Conservation (phyloP, 2,888 invertebrate species). For the Drosophila borealis region DNA sequence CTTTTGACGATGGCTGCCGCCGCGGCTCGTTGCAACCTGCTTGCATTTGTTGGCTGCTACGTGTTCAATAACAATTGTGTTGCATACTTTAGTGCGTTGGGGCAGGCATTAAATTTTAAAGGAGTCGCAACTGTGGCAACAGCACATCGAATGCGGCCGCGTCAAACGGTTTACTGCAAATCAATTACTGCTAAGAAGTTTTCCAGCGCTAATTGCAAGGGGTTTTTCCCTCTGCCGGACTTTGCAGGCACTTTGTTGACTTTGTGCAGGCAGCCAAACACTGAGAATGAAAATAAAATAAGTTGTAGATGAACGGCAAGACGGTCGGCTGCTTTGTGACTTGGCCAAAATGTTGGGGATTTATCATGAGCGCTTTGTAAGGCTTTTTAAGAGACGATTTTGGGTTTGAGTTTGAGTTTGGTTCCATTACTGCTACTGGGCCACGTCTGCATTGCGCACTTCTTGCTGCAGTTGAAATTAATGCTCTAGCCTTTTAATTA, state of each 20-base stretch:
- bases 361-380: constrained; percentile 66
- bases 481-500: constrained; percentile 77
- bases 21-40: constrained; percentile 26
- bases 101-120: constrained; percentile 68
- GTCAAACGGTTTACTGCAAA: constrained; percentile 75
- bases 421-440: constrained; percentile 15
- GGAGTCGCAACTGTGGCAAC: constrained; percentile 17
- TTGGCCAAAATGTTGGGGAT: constrained; percentile 57
- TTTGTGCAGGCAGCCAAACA: constrained; percentile 66
- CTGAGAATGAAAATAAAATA: constrained; percentile 65
- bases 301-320: constrained; percentile 60
- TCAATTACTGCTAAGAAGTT: constrained; percentile 73
- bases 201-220: constrained; percentile 71
- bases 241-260: constrained; percentile 65
- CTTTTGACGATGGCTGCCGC: constrained; percentile 66
- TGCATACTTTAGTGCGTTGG: constrained; percentile 69
- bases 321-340: constrained; percentile 39
- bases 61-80: constrained; percentile 76
- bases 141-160: constrained; percentile 31
- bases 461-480: constrained; percentile 70
- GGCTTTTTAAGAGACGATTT: constrained; percentile 28
- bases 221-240: constrained; percentile 45
- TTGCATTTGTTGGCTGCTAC: constrained; percentile 46
- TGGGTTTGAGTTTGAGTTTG: not conserved
- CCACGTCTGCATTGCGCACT: constrained; percentile 69